Base-by-base conservation (phyloP, 2,888 invertebrate species). In the Phortica magna region DNA sequence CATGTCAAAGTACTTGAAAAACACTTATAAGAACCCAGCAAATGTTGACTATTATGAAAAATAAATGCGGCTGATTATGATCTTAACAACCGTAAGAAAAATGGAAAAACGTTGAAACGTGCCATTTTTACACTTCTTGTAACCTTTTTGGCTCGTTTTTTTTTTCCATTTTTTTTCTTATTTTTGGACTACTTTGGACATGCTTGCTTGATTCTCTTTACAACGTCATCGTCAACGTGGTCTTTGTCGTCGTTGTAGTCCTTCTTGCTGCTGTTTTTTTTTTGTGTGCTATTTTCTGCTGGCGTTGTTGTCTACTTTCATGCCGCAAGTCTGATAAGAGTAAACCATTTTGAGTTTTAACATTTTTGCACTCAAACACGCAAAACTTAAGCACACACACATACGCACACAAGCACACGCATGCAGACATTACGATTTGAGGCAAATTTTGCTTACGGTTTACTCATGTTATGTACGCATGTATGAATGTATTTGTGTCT, bases 21-120 rank as follows among this genome's bases (percentile, higher is more conserved):
- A 70, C 17, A 57, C 14, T 61, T 43, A 74, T 41, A 68, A 68
- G 22, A 68, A 19, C 17, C 22, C 43, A 55, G 14, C 2, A 53
- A 59, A 68, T 55, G 68, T 57, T 22, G 57, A n/a, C 65, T 64
- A 68, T 67, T 75, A 68, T 68, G 31, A 59, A 75, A 68, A 82
- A 79, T 87, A 84, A 85, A 83, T 86, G 80, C 82, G 81, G 59
- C 77, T 81, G 85, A 87, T 86, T 87, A 80, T 81, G 82, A 87
- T 87, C 86, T 87, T 86, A 83, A 87, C 81, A 84, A 80, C 82
- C 80, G 78, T 71, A 74, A 61, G 74, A 79, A 31, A 74, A 82
- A 81, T 77, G 75, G 75, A 78, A 77, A 79, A 80, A 80, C 70
- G 74, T 73, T 64, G 73, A 79, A 75, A 73, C 78, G 75, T 76